These are phyloP conservation scores for Dinoponera quadriceps DNA, from an alignment of 1,140 invertebrate genomes.

Conservation along the genomic window DNA sequence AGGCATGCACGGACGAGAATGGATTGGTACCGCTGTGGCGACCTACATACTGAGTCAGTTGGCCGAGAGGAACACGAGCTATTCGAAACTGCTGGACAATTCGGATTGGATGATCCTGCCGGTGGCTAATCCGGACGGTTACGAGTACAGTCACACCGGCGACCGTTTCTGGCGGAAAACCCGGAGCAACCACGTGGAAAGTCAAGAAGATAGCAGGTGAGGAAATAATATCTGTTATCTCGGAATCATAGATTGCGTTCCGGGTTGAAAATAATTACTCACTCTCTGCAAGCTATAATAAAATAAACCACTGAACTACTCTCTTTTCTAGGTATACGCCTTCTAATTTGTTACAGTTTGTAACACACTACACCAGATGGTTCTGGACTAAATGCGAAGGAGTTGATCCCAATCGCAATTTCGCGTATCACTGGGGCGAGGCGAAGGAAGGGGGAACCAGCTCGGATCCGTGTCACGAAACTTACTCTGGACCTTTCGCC, in stretches of 20 bases:
- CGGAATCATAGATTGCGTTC: background rate
- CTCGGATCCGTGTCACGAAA: constrained; percentile 95
- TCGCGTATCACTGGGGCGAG: constrained; percentile 92
- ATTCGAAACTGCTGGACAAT: constrained; percentile 89
- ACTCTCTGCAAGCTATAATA: background rate
- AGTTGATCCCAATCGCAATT: constrained; percentile 94
- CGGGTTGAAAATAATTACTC: background rate
- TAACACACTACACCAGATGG: constrained; percentile 82
- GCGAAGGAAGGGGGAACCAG: constrained; percentile 90
- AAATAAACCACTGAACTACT: constrained; percentile 9
- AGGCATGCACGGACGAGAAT: constrained; percentile 96
- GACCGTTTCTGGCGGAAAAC: constrained; percentile 95
- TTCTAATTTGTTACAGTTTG: constrained; percentile 75
- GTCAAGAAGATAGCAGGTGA: constrained; percentile 79
- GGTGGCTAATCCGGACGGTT: constrained; percentile 95
- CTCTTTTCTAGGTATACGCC: constrained; percentile 72
- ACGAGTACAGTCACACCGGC: constrained; percentile 91
- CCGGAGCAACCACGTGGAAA: constrained; percentile 85
- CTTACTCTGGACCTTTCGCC: constrained; percentile 93
- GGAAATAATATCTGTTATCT: background rate
- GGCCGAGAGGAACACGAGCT: constrained; percentile 89
- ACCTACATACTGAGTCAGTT: constrained; percentile 94
- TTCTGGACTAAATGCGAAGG: constrained; percentile 88
- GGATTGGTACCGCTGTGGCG: constrained; percentile 95
- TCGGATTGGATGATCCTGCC: constrained; percentile 94